Percentiles rank a stretch among this genome's conserved stretches.
These are phyloP conservation scores for Lontra canadensis DNA, from an alignment of 2,113 vertebrate species.

Conservation along the genomic window DNA sequence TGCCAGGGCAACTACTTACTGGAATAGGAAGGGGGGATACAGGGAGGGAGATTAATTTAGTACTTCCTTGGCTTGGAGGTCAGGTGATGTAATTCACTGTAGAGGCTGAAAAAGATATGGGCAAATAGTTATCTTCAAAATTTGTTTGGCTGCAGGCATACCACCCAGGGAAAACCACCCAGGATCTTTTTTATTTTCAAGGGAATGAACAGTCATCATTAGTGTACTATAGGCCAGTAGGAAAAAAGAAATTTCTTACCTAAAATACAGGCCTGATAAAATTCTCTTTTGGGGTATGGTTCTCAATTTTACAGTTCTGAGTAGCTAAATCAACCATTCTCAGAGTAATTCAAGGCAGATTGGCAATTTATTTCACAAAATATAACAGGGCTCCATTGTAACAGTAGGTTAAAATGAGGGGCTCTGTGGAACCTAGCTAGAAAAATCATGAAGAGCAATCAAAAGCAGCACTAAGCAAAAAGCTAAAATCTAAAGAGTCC, in stretches of 20 bases:
- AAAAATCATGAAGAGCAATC: background rate
- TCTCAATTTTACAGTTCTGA: background rate
- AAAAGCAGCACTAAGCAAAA: background rate
- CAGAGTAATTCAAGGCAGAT: background rate
- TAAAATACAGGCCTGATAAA: slow-evolving; percentile 3
- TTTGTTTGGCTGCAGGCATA: background rate
- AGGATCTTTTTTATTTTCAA: background rate
- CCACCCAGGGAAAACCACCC: background rate
- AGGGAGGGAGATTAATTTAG: background rate
- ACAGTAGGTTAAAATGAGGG: background rate
- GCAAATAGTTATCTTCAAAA: background rate
- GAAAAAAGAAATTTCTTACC: slow-evolving; percentile 7
- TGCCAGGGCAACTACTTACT: background rate
- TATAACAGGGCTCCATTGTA: background rate
- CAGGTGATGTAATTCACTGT: background rate
- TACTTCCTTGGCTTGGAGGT: background rate
- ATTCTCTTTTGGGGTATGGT: background rate
- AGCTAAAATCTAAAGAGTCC: background rate
- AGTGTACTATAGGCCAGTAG: background rate
- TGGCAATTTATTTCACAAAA: slow-evolving; percentile 40
- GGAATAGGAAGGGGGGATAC: background rate
- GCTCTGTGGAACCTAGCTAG: background rate
- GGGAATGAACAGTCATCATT: background rate
- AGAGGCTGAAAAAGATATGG: background rate
- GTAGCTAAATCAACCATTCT: background rate